Evolutionary conservation across 2,888 invertebrate species (phyloP), one percentile per base, ranked within the genome.

Genomic region (Polylopha cassiicola): DNA sequence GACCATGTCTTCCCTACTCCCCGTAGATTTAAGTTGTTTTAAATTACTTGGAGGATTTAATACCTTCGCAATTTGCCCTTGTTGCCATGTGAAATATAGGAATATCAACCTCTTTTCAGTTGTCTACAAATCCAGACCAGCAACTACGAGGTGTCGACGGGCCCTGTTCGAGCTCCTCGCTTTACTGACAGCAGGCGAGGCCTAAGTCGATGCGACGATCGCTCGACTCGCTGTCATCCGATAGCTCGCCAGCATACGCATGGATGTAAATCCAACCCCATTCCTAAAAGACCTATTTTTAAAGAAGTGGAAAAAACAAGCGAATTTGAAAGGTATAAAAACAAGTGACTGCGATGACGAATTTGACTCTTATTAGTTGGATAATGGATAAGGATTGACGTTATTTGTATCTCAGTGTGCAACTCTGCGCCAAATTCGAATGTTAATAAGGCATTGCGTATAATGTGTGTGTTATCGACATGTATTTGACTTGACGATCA

Each of bases 81-180:
- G n/a, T n/a, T n/a, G n/a, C n/a, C n/a, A n/a, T n/a, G n/a, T n/a
- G n/a, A n/a, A n/a, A n/a, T n/a, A n/a, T n/a, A n/a, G n/a, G n/a
- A 3, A 8, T 11, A 8, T 13, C 23, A 22, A 9, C 11, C 11
- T 26, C 9, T 21, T 16, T 68, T 73, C 73, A 84, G 82, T 51
- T 81, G 45, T 65, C 74, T 43, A 56, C 72, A 9, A 80, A 73
- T 41, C 72, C 73, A 4, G 79, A 78, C 28, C 73, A 71, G 53
- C 75, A 71, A 48, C 50, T 82, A 39, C 80, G 79, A 46, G 85
- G 85, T 22, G 81, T 84, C 29, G 85, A 84, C 57, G 84, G 84
- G 2, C 85, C 85, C 0, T 85, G 85, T 44, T 78, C 84, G 33
- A 82, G 82, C 51, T 70, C 84, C 0, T 84, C 85, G 43, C 79